A percentile compares a stretch with the other conserved stretches of the same genome.
phyloP scores from a whole-genome alignment of 37 sponge, comb jelly and placozoan species.

The Halichondria panicea region DNA sequence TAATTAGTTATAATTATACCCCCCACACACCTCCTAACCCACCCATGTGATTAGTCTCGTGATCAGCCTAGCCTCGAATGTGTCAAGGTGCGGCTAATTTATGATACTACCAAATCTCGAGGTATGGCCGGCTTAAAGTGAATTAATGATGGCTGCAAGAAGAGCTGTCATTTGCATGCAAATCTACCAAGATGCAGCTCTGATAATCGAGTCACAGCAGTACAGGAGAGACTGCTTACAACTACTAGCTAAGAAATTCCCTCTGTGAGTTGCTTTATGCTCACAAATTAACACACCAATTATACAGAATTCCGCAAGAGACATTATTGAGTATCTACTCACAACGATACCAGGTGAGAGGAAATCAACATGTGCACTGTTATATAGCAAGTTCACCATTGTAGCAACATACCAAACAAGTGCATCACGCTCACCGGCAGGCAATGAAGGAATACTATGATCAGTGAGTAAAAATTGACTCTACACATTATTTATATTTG shows the following conservation, averaged over 20 bases:
- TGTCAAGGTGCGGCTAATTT: background rate
- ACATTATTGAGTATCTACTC: slow-evolving; percentile 69
- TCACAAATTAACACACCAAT: background rate
- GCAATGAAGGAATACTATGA: slow-evolving; percentile 43
- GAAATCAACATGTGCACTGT: background rate
- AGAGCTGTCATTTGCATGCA: too few relatives aligned
- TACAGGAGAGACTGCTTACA: background rate
- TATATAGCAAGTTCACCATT: background rate
- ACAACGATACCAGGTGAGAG: slow-evolving; percentile 53
- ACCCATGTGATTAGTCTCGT: too few relatives aligned
- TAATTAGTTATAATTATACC: too few relatives aligned
- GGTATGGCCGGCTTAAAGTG: too few relatives aligned
- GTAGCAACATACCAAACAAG: slow-evolving; percentile 49
- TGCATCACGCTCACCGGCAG: slow-evolving; percentile 38
- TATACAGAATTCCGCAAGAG: slow-evolving; percentile 39
- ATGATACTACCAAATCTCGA: too few relatives aligned
- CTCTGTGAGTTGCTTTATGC: background rate
- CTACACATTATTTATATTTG: background rate
- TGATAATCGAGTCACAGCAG: background rate
- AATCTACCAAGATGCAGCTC: slow-evolving; percentile 5
- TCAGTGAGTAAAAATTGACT: slow-evolving; percentile 8
- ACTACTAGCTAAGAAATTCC: background rate
- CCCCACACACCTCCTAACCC: too few relatives aligned
- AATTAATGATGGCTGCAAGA: too few relatives aligned
- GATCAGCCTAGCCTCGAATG: background rate